These are phyloP conservation scores for Megatriorchis doriae DNA, from an alignment of 2,113 vertebrate genomes.

Conservation along the genomic window DNA sequence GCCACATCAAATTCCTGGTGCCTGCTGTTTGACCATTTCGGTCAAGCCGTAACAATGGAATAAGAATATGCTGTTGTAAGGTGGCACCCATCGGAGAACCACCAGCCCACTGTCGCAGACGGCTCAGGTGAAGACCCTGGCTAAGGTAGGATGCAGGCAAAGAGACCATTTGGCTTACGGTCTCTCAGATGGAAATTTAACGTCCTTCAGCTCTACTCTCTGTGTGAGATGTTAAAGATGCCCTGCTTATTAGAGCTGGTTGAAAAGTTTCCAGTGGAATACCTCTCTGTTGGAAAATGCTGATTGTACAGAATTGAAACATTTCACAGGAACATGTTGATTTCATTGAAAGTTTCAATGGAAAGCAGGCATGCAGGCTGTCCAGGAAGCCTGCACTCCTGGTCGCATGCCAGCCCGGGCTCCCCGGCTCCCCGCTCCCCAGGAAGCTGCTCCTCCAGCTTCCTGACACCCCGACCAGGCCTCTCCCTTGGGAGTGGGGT, in stretches of 20 bases:
- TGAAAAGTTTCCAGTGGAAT: conserved; percentile 3
- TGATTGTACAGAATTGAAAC: conserved; percentile 30
- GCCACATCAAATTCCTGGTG: fast-evolving
- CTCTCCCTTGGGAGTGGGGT: not conserved
- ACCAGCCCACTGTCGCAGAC: fast-evolving
- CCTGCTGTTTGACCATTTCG: not conserved
- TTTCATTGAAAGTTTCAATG: conserved; percentile 35
- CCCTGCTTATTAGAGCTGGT: not conserved
- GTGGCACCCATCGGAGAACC: not conserved
- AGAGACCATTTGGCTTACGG: not conserved
- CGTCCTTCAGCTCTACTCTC: not conserved
- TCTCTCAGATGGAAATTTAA: not conserved
- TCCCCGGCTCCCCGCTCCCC: not conserved
- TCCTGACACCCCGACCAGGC: not conserved
- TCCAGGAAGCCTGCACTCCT: not conserved
- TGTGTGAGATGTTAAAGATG: not conserved
- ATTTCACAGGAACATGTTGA: conserved; percentile 36
- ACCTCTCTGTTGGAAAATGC: conserved; percentile 10
- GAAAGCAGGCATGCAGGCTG: conserved; percentile 40
- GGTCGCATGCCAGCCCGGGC: not conserved
- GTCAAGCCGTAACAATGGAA: not conserved
- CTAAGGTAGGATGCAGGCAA: fast-evolving
- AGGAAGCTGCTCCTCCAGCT: not conserved
- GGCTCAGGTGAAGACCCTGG: not conserved
- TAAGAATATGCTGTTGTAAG: fast-evolving